Base-by-base conservation (phyloP, 2,888 invertebrate genomes). In the Silvanus unidentatus region DNA sequence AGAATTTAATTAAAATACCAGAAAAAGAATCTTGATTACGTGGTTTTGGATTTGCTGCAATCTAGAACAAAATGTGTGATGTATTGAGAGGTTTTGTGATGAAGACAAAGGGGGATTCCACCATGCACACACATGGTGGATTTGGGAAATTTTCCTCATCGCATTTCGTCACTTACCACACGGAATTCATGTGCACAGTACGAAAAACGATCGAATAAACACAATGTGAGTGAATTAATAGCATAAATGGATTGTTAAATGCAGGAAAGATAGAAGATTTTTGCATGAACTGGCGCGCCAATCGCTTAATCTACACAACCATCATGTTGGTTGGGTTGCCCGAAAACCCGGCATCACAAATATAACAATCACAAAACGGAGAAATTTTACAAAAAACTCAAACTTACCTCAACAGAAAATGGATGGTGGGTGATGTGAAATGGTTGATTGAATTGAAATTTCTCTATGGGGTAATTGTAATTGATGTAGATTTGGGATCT, bases 1-100 rank as follows among this genome's bases (percentile, higher is more conserved):
- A 66, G 58, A 60, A 51, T 61, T 63, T 60, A 53, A 16, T 45
- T 46, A 38, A 41, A 48, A 44, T 48, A 50, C 40, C 35, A 39
- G 41, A 41, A 15, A 12, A 40, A 9, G 13, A 12, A 12, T n/a
- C 11, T 32, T 32, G 11, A 5, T n/a, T 10, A 10, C 8, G 10
- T 32, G 10, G 3, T 32, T 5, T 32, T 5, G 13, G 32, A 14
- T 12, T 12, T 8, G 6, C 39, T 28, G 40, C n/a, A 16, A 43
- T 28, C 28, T 13, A n/a, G 9, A 28, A 43, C 22, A 44, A 34
- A n/a, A 13, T 12, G n/a, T n/a, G n/a, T n/a, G n/a, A n/a, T 9
- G 10, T n/a, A 12, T 32, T 12, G 32, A 5, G 4, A 32, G 6
- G 13, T 32, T 32, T 32, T 22, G 3, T 3, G 3, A 5, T 22